Conservation (phyloP, 1,140 invertebrate genomes). For the Campoletis sonorensis region DNA sequence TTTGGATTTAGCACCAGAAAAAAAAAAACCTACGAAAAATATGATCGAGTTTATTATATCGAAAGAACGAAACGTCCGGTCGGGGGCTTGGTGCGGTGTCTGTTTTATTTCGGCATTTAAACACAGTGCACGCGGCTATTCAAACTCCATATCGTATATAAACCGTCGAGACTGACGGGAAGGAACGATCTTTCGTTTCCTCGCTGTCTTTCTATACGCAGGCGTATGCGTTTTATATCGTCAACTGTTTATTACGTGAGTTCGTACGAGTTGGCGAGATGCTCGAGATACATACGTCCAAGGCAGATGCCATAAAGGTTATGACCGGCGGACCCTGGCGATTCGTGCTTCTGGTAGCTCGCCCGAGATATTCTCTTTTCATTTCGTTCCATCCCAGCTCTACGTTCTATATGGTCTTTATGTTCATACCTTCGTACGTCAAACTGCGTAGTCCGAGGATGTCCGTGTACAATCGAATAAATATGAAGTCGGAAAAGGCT, state of each 20-base stretch:
- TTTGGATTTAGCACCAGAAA: background rate
- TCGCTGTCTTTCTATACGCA: background rate
- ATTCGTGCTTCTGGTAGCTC: conserved; percentile 23
- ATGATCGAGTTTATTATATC: conserved; percentile 35
- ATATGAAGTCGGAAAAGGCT: no score
- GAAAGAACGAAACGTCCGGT: background rate
- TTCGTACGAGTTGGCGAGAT: background rate
- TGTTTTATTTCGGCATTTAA: background rate
- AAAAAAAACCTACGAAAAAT: conserved; percentile 6
- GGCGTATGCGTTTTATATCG: conserved; percentile 44
- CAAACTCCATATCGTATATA: background rate
- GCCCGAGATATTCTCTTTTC: conserved; percentile 30
- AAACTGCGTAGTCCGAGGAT: no score
- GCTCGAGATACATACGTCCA: conserved; percentile 43
- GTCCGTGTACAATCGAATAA: no score
- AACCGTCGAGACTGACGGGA: conserved; percentile 22
- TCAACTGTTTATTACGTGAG: conserved; percentile 50
- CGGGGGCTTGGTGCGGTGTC: background rate
- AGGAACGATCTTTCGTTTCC: conserved; percentile 15
- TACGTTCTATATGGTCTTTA: background rate
- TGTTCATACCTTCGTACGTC: no score
- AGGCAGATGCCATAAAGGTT: conserved; percentile 49
- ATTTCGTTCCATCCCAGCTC: conserved; percentile 35
- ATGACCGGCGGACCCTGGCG: conserved; percentile 21
- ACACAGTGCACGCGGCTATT: background rate